These are phyloP conservation scores for Molossus alvarezi DNA, from an alignment of 2,797 vertebrate genomes.

Conservation along the genomic window DNA sequence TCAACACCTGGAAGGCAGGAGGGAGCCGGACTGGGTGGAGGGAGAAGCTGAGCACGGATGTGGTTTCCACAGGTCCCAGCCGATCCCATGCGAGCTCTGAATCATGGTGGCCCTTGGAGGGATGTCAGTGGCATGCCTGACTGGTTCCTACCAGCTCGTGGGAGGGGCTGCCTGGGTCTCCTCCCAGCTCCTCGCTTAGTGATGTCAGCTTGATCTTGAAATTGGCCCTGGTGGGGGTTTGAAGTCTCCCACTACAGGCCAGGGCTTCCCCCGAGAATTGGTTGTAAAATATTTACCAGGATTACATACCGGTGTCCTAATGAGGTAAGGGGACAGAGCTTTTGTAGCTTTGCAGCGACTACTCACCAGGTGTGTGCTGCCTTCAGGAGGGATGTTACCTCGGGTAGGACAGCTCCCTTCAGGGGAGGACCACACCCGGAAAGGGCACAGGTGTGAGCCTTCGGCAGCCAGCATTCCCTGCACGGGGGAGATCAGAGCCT, in stretches of 20 bases:
- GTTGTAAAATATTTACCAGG: not conserved
- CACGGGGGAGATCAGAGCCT: not conserved
- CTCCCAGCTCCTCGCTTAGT: not conserved
- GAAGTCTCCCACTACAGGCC: not conserved
- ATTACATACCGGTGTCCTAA: not conserved
- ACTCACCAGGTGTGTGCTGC: not conserved
- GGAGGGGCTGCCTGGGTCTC: not conserved
- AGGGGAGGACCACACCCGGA: not conserved
- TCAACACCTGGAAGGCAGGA: rapidly evolving
- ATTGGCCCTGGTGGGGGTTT: not conserved
- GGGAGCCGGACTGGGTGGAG: not conserved
- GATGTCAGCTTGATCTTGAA: not conserved
- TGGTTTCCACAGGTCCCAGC: not conserved
- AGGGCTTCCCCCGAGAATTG: not conserved
- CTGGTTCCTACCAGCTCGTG: not conserved
- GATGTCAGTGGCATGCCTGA: rapidly evolving
- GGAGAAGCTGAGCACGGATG: rapidly evolving
- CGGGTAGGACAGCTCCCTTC: not conserved
- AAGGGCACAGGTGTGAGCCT: not conserved
- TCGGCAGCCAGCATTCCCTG: not conserved
- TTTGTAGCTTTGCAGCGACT: not conserved
- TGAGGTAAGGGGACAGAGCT: not conserved
- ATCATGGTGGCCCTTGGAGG: rapidly evolving
- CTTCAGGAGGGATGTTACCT: too few species aligned
- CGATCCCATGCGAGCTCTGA: too few species aligned